These are phyloP conservation scores for Battus philenor DNA, from an alignment of 1,140 invertebrate species.

Conservation along the genomic window DNA sequence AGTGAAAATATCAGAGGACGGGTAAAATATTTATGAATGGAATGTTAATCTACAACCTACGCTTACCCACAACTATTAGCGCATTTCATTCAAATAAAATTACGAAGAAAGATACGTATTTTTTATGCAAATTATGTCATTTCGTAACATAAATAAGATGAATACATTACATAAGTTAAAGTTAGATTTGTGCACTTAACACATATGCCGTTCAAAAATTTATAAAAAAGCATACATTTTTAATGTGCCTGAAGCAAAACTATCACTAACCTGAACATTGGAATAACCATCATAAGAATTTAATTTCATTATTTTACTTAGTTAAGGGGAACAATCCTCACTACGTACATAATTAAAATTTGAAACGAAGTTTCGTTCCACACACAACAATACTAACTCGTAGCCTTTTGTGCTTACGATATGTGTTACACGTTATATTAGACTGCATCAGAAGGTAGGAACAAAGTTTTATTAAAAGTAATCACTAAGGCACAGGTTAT, in stretches of 20 bases:
- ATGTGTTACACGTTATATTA: constrained; percentile 1
- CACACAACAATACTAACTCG: not conserved
- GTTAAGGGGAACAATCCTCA: not conserved
- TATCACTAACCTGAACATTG: constrained; percentile 53
- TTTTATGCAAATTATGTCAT: no score
- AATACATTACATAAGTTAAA: no score
- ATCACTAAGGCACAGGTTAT: constrained; percentile 1
- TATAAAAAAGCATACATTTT: no score
- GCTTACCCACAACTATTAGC: constrained; percentile 28
- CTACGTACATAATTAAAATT: not conserved
- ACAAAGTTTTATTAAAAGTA: not conserved
- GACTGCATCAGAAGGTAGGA: not conserved
- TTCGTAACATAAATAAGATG: no score
- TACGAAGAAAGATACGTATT: not conserved
- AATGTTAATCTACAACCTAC: constrained; percentile 61
- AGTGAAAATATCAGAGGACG: not conserved
- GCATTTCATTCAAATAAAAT: constrained; percentile 23
- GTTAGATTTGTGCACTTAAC: no score
- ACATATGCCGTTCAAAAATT: no score
- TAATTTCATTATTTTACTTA: not conserved
- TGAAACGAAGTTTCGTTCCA: not conserved
- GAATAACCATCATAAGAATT: constrained; percentile 51
- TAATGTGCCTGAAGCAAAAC: no score
- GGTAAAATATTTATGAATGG: constrained; percentile 25
- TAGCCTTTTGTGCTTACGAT: not conserved